Evolutionary conservation across 2,797 vertebrate genomes (phyloP).

Genomic region (Anas acuta): DNA sequence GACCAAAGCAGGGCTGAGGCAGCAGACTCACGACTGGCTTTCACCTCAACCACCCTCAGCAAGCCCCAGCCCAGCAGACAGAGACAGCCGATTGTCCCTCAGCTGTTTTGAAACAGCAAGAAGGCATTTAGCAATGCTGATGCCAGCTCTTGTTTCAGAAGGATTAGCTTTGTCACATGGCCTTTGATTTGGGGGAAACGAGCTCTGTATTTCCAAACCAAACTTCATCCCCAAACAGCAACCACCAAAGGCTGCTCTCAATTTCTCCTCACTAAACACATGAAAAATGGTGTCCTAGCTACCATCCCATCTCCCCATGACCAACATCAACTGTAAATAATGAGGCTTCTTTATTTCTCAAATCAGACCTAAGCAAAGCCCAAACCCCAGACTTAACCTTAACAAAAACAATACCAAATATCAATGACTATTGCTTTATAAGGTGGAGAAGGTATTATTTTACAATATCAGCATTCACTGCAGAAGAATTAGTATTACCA

Average conservation of each 20-base stretch:
- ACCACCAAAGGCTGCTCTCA: background rate
- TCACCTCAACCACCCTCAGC: background rate
- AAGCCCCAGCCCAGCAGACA: background rate
- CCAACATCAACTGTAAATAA: background rate
- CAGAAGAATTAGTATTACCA: background rate
- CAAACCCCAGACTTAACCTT: background rate
- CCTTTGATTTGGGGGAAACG: background rate
- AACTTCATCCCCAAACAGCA: background rate
- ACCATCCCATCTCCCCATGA: background rate
- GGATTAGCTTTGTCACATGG: background rate
- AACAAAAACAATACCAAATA: background rate
- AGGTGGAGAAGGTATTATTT: background rate
- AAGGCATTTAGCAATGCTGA: background rate
- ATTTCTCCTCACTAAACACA: background rate
- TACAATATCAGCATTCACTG: background rate
- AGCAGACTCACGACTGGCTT: background rate
- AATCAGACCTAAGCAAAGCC: background rate
- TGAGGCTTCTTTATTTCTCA: background rate
- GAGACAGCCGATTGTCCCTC: rapidly evolving
- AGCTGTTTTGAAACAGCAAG: background rate
- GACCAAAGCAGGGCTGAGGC: background rate
- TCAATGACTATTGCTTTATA: background rate
- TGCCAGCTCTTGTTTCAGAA: background rate
- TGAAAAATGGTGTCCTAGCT: background rate
- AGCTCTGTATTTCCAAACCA: background rate